phyloP scores from a whole-genome alignment of 2,888 invertebrate species.

The Cyclophora punctaria region DNA sequence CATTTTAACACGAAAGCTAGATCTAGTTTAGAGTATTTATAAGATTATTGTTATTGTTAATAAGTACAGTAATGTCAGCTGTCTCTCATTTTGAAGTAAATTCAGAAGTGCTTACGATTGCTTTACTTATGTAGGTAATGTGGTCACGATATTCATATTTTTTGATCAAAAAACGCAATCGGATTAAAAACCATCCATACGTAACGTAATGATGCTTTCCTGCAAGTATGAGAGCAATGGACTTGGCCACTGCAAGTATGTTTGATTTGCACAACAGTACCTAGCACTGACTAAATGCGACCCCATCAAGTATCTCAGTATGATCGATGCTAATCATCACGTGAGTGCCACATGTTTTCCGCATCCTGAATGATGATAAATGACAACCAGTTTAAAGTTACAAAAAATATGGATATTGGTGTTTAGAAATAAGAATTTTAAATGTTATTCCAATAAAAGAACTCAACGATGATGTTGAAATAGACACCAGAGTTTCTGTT shows the following conservation, averaged over 20 bases:
- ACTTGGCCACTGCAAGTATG: constrained; percentile 37
- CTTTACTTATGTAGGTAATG: constrained; percentile 18
- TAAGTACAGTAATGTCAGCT: background rate
- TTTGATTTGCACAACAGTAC: constrained; percentile 50
- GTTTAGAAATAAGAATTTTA: constrained; percentile 27
- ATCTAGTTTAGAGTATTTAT: no score
- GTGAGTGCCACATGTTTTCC: constrained; percentile 32
- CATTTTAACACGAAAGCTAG: no score
- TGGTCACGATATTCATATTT: constrained; percentile 68
- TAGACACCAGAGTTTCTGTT: constrained; percentile 21
- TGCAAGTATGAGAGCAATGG: constrained; percentile 12
- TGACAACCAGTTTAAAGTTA: constrained; percentile 58
- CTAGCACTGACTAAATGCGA: constrained; percentile 24
- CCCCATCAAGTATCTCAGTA: constrained; percentile 15
- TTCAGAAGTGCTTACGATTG: constrained; percentile 12
- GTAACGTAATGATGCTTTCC: constrained; percentile 16
- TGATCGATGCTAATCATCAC: constrained; percentile 28
- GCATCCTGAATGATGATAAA: constrained; percentile 46
- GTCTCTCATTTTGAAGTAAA: background rate
- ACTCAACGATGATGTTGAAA: constrained; percentile 1
- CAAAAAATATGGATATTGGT: constrained; percentile 74
- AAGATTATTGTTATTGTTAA: no score
- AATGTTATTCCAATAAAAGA: constrained; percentile 31
- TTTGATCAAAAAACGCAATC: constrained; percentile 37
- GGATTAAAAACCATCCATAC: constrained; percentile 22